A percentile compares a stretch with the other conserved stretches of the same genome.
Evolutionary conservation across 1,140 invertebrate genomes (phyloP).

Genomic region (Lasaia peninsularis): DNA sequence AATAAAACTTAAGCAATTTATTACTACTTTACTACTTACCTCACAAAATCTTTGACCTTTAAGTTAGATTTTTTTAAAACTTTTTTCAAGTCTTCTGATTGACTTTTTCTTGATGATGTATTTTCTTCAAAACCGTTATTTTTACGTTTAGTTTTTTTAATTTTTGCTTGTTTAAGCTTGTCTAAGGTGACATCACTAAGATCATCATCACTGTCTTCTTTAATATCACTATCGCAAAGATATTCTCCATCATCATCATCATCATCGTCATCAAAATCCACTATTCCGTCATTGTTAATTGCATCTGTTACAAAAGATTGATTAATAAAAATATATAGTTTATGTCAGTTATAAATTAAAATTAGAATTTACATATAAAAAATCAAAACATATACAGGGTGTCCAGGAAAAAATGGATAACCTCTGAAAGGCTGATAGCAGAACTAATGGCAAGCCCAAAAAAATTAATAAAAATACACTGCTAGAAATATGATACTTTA

Average conservation of each 20-base stretch:
- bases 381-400: too few species aligned
- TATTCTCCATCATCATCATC: conserved; percentile 33
- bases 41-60: conserved; percentile 62
- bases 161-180: conserved; percentile 47
- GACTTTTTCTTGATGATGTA: not conserved
- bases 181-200: conserved; percentile 48
- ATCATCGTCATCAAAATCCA: conserved; percentile 35
- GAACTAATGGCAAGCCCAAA: too few species aligned
- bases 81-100: conserved; percentile 38
- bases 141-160: conserved; percentile 41
- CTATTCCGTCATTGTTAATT: conserved; percentile 40
- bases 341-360: too few species aligned
- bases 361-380: too few species aligned
- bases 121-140: conserved; percentile 39
- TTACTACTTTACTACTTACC: conserved; percentile 51
- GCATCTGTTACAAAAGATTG: conserved; percentile 27
- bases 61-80: conserved; percentile 48
- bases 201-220: conserved; percentile 33
- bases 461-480: too few species aligned
- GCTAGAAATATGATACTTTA: too few species aligned
- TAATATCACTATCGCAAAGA: conserved; percentile 27
- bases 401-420: too few species aligned
- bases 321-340: not conserved
- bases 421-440: too few species aligned
- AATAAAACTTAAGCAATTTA: not conserved